Evolutionary conservation across 2,113 vertebrate genomes (phyloP).

Genomic region (Australoheros scitulus): DNA sequence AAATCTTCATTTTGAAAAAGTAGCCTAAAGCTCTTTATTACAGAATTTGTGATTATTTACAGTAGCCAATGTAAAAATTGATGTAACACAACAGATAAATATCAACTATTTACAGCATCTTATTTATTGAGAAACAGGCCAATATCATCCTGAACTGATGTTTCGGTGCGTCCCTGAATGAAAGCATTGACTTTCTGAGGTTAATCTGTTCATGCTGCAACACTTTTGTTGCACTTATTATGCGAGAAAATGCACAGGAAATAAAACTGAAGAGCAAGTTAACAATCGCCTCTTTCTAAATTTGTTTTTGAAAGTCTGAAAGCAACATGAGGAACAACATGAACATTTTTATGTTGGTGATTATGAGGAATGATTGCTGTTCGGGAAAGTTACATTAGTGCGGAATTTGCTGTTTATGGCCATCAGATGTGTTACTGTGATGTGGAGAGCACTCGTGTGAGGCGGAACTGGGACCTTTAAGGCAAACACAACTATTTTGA

Average conservation of each 20-base stretch:
- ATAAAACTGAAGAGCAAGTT: background rate
- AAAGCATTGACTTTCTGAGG: background rate
- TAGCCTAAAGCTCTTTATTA: background rate
- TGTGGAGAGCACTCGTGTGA: slow-evolving; percentile 43
- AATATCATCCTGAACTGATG: background rate
- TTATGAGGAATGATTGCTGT: slow-evolving; percentile 62
- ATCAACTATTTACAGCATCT: background rate
- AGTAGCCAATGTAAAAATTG: background rate
- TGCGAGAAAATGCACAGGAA: background rate
- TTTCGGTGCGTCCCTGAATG: background rate
- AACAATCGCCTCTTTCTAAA: background rate
- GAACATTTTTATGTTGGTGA: slow-evolving; percentile 37
- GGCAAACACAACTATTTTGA: background rate
- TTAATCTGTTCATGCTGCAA: background rate
- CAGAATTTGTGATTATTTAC: background rate
- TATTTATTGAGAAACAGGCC: background rate
- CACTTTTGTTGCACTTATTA: background rate
- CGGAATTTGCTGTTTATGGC: slow-evolving; percentile 59
- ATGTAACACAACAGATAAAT: slow-evolving; percentile 1
- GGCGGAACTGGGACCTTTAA: slow-evolving; percentile 18
- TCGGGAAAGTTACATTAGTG: slow-evolving; percentile 48
- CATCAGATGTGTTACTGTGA: slow-evolving; percentile 61
- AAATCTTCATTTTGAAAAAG: background rate
- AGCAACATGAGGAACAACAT: slow-evolving; percentile 28
- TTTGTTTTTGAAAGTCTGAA: slow-evolving; percentile 27